Conservation (phyloP, 2,113 vertebrate species). For the Ia io region DNA sequence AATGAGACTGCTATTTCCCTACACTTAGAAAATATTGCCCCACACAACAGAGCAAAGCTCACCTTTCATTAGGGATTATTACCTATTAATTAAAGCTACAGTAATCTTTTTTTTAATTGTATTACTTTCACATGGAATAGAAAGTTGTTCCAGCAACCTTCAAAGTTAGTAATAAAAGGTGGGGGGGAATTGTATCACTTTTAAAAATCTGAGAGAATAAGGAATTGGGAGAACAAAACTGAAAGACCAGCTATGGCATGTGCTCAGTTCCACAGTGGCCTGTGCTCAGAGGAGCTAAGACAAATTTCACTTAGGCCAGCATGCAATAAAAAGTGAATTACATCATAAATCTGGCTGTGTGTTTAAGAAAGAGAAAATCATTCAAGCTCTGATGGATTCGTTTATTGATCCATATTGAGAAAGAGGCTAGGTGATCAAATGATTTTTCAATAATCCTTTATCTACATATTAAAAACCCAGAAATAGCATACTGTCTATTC, state of each 20-base stretch:
- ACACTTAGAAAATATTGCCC: background rate
- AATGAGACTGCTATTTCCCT: background rate
- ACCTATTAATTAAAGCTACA: slow-evolving; percentile 5
- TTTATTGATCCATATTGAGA: background rate
- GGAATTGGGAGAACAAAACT: background rate
- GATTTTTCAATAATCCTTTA: slow-evolving; percentile 13
- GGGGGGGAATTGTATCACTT: background rate
- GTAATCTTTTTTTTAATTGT: background rate
- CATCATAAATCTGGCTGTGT: background rate
- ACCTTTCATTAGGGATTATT: background rate
- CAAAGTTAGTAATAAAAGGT: background rate
- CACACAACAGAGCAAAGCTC: background rate
- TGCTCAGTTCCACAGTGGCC: background rate
- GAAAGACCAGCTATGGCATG: background rate
- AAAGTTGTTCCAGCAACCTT: background rate
- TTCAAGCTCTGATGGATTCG: background rate
- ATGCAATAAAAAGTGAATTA: background rate
- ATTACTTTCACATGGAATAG: background rate
- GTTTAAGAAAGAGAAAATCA: background rate
- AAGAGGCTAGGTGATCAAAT: background rate
- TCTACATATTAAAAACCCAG: background rate
- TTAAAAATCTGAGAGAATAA: background rate
- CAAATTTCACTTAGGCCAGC: background rate
- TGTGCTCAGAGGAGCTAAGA: background rate
- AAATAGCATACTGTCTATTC: background rate